Conservation (phyloP, 2,797 vertebrate species). For the Lutjanus campechanus region DNA sequence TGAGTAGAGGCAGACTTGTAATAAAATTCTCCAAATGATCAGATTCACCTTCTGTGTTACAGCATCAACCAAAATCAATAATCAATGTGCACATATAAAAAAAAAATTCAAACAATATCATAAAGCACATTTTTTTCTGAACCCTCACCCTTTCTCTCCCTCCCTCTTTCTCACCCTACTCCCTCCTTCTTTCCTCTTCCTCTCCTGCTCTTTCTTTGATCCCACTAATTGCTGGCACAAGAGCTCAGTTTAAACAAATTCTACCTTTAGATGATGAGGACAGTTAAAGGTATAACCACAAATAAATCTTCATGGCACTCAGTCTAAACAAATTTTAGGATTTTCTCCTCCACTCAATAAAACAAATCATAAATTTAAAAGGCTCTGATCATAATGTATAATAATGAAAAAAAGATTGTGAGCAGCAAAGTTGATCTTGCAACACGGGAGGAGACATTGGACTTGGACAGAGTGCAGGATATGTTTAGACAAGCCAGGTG, state of each 20-base stretch:
- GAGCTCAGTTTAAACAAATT: conserved; percentile 60
- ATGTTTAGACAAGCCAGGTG: conserved; percentile 77
- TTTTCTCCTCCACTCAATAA: conserved; percentile 32
- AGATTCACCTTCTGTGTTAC: conserved; percentile 2
- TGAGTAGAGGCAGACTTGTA: conserved; percentile 25
- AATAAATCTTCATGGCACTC: conserved; percentile 34
- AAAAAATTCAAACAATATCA: conserved; percentile 7
- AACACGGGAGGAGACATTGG: conserved; percentile 70
- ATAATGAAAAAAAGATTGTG: conserved; percentile 9
- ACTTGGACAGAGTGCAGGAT: conserved; percentile 71
- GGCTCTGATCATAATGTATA: neutral
- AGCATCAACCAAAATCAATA: conserved; percentile 17
- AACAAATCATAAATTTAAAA: conserved; percentile 19
- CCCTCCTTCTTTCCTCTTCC: conserved; percentile 2
- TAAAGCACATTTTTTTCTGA: conserved; percentile 8
- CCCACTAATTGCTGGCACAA: conserved; percentile 62
- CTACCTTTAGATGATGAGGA: conserved; percentile 60
- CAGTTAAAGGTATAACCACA: conserved; percentile 35
- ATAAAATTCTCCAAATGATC: neutral
- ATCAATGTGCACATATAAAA: conserved; percentile 22
- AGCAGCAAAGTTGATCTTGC: conserved; percentile 51
- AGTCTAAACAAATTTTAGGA: conserved; percentile 38
- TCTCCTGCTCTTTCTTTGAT: conserved; percentile 63
- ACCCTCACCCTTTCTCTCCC: neutral
- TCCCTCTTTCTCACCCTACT: neutral